Base-by-base conservation (phyloP, 2,797 vertebrate species). In the Bufotes viridis region DNA sequence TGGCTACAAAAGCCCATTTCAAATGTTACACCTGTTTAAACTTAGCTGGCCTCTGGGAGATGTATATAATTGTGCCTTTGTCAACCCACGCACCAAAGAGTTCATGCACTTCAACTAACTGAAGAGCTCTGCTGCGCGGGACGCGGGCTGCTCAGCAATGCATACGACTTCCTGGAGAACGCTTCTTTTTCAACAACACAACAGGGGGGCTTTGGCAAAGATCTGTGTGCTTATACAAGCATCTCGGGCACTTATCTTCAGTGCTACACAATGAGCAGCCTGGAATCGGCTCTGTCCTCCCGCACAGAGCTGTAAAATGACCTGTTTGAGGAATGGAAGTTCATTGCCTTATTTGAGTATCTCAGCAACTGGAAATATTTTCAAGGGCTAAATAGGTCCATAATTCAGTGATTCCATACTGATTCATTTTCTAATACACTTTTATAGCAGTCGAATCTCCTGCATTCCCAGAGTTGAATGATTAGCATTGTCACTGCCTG, bases 21-120 rank as follows among this genome's bases (percentile, higher is more conserved):
- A 85, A 22, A 81, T 85, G 82, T 85, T 79, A 72, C 87, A 88
- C 87, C 87, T 88, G 87, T 88, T 88, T 88, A 85, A 85, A 88
- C 87, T 81, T 22, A 81, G 78, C 49, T 42, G 76, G 87, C 83
- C 87, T 75, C 63, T 76, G 83, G 67, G 83, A 85, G 70, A 81
- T 53, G 58, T 81, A 76, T 85, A 88, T 88, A 88, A 88, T 85
- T 88, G 87, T 85, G 76, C 49, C 83, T 85, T 88, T 88, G 87
- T 88, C 87, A 88, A 78, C 87, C 87, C 87, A 88, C 87, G 81
- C 87, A 85, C 87, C 61, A 65, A 24, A 63, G 83, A 76, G 87
- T 85, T 88, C 87, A 88, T 81, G 83, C 87, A 88, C 87, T 88
- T 81, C 83, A 74, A 65, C 65, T 63, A 81, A 81, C 12, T 81